phyloP scores from a whole-genome alignment of 2,888 invertebrate genomes.

The Chelonus formosanus region DNA sequence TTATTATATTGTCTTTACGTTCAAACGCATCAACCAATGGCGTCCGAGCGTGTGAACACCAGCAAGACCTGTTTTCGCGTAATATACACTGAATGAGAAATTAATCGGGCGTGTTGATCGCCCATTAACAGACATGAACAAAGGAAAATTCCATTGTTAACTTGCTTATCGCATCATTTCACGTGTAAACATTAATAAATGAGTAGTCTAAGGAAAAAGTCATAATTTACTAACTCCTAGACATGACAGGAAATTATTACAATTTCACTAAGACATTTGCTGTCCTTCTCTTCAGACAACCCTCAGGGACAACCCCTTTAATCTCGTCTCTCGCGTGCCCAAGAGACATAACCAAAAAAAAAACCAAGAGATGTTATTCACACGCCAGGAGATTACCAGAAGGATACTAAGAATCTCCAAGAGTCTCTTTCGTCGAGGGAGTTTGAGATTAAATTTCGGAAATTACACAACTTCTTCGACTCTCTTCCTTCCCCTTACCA shows the following conservation, averaged over 20 bases:
- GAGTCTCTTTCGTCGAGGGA: slow-evolving; percentile 26
- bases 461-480: slow-evolving; percentile 36
- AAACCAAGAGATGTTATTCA: slow-evolving; percentile 39
- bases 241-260: slow-evolving; percentile 14
- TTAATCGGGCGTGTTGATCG: slow-evolving; percentile 49
- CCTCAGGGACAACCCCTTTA: slow-evolving; percentile 18
- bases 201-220: not conserved
- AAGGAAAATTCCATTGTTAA: slow-evolving; percentile 36
- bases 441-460: slow-evolving; percentile 35
- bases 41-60: slow-evolving; percentile 37
- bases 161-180: slow-evolving; percentile 28
- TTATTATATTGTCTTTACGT: slow-evolving; percentile 46
- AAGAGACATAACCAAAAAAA: slow-evolving; percentile 34
- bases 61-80: slow-evolving; percentile 30
- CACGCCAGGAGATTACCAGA: slow-evolving; percentile 32
- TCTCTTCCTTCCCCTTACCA: slow-evolving; percentile 11
- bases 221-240: slow-evolving; percentile 9
- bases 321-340: slow-evolving; percentile 35
- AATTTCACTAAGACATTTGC: slow-evolving; percentile 8
- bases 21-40: slow-evolving; percentile 39
- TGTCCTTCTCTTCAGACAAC: slow-evolving; percentile 5
- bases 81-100: slow-evolving; percentile 46
- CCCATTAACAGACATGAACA: slow-evolving; percentile 43
- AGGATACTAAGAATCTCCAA: slow-evolving; percentile 15
- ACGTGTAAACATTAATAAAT: slow-evolving; percentile 28